A percentile compares a stretch with the other conserved stretches of the same genome.
Evolutionary conservation across 2,888 invertebrate species (phyloP).

Genomic region (Andrena flavipes): DNA sequence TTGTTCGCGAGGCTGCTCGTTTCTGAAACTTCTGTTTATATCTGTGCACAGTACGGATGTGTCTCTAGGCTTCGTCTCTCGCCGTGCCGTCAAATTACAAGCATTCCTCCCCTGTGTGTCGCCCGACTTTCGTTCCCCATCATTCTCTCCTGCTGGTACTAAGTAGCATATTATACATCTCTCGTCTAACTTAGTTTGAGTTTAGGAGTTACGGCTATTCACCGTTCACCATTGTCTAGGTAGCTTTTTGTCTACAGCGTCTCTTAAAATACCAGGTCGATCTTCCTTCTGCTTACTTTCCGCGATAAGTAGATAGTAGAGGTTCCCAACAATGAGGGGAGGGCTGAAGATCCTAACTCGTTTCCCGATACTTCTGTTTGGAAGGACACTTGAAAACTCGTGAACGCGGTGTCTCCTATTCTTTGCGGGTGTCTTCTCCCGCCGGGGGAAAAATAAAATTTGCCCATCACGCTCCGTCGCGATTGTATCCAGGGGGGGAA

Average conservation of each 20-base stretch:
- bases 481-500: background rate
- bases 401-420: background rate
- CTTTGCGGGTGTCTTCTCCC: background rate
- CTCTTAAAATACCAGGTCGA: constrained; percentile 1
- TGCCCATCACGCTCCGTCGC: background rate
- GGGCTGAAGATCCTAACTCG: background rate
- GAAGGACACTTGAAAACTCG: background rate
- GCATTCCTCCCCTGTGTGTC: no score
- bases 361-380: constrained; percentile 1
- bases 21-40: no score
- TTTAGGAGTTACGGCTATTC: no score
- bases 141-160: no score
- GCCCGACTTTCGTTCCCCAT: no score
- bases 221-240: no score
- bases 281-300: background rate
- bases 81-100: no score
- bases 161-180: no score
- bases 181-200: no score
- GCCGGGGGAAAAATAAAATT: constrained; percentile 34
- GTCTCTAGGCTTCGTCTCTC: no score
- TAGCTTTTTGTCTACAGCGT: background rate
- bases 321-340: background rate
- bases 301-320: background rate
- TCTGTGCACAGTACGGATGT: no score
- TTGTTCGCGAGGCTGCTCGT: no score